Evolutionary conservation across 2,797 vertebrate species (phyloP), one percentile per base, ranked within the genome.

Genomic region (Lithobates sylvaticus): DNA sequence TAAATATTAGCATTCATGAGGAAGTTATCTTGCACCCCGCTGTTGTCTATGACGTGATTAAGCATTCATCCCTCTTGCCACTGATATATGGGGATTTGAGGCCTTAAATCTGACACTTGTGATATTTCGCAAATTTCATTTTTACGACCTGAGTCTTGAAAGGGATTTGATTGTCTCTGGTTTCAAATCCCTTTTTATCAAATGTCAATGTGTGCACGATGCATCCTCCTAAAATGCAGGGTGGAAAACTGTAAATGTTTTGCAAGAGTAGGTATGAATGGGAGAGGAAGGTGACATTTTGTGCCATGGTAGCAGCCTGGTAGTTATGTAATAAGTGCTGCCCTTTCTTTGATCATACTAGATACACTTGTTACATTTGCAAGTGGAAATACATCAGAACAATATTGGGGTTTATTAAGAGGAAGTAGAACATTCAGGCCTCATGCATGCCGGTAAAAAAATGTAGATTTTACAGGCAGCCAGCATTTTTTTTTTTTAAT

Each of bases 121-220:
- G 78, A 80, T 80, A 80, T 81, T 71, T 81, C 3, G 78, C 29
- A 81, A 58, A 58, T 81, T 67, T 76, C 54, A 26, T 10, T 81
- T 81, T 71, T 61, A 58, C 29, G 68, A 72, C 47, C 29, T 16
- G 68, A 81, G 78, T 36, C 67, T 71, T 81, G 67, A 81, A 71
- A 70, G 29, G 67, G 78, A 81, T 81, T 81, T 71, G 78, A 71
- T 81, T 71, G 78, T 81, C 78, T 81, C 78, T 81, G 67, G 44
- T 81, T 71, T 81, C 21, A 71, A 81, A 71, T 81, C 78, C 27
- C 68, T 71, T 71, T 32, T 71, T 81, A 71, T 71, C 78, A 81
- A 71, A 81, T 71, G 29, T 81, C 78, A 71, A 26, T 81, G 78
- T 71, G 67, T 47, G 7, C 68, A 54, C 18, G 18, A 54, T 34